Conservation (phyloP, 2,113 vertebrate genomes). For the Gymnorhina tibicen region DNA sequence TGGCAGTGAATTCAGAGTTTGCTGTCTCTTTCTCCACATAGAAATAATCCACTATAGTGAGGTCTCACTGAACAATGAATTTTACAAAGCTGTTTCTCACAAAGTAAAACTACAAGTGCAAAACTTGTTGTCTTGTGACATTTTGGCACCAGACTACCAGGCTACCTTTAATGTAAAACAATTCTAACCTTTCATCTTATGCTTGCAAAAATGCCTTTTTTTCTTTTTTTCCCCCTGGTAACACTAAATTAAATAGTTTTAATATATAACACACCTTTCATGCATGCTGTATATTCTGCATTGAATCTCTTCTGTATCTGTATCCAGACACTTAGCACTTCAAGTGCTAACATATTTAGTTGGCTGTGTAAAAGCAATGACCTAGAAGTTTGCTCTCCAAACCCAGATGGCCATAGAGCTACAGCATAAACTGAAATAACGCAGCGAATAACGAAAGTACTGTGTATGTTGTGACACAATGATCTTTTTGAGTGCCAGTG, state of each 20-base stretch:
- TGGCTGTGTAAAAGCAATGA: not conserved
- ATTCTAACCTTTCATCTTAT: not conserved
- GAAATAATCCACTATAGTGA: not conserved
- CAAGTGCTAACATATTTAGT: not conserved
- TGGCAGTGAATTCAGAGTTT: not conserved
- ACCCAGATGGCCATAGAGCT: not conserved
- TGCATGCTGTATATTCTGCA: not conserved
- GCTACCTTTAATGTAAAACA: not conserved
- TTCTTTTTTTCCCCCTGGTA: not conserved
- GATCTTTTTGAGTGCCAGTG: accelerated
- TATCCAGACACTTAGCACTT: not conserved
- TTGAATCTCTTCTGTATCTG: not conserved
- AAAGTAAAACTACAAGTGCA: not conserved
- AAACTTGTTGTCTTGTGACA: not conserved
- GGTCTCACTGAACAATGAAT: not conserved
- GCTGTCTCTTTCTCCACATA: not conserved
- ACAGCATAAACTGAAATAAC: not conserved
- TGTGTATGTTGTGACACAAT: not conserved
- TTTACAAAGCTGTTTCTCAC: not conserved
- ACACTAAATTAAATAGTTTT: not conserved
- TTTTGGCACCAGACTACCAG: not conserved
- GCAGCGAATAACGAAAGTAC: not conserved
- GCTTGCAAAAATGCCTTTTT: not conserved
- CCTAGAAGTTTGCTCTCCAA: not conserved
- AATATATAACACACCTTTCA: not conserved